These are phyloP conservation scores for Acanthopagrus latus DNA, from an alignment of 2,797 vertebrate species.

Conservation along the genomic window DNA sequence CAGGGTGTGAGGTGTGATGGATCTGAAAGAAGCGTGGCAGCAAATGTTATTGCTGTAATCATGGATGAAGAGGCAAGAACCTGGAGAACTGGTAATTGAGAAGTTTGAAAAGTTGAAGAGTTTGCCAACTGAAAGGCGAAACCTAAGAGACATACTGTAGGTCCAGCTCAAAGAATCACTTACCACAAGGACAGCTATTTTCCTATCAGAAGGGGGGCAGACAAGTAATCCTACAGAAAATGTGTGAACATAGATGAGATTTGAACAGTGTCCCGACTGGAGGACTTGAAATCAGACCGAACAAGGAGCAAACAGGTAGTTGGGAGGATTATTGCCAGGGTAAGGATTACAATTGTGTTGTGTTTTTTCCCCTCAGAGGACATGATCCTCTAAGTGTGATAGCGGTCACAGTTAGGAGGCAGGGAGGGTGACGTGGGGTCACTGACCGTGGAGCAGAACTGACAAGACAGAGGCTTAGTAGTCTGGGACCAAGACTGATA, in stretches of 20 bases:
- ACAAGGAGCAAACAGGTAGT: slow-evolving; percentile 2
- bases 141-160: neutral
- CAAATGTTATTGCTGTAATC: slow-evolving; percentile 27
- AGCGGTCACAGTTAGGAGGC: slow-evolving; percentile 36
- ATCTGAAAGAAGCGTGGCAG: slow-evolving; percentile 30
- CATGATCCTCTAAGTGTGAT: slow-evolving; percentile 47
- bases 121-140: slow-evolving; percentile 18
- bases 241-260: slow-evolving; percentile 44
- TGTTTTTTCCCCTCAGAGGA: slow-evolving; percentile 32
- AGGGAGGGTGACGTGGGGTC: slow-evolving; percentile 30
- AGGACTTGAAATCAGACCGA: slow-evolving; percentile 38
- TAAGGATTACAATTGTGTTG: slow-evolving; percentile 41
- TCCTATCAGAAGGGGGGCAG: slow-evolving; percentile 28
- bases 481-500: slow-evolving; percentile 32
- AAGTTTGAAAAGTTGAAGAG: slow-evolving; percentile 11
- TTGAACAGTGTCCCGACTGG: slow-evolving; percentile 35
- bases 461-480: slow-evolving; percentile 41
- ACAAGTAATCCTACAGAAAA: slow-evolving; percentile 41
- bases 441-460: slow-evolving; percentile 39
- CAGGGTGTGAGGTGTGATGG: slow-evolving; percentile 18
- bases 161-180: slow-evolving; percentile 27
- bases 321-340: slow-evolving; percentile 44
- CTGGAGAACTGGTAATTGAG: slow-evolving; percentile 6
- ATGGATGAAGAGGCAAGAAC: slow-evolving; percentile 22
- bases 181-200: slow-evolving; percentile 29